Percentiles rank a stretch among this genome's conserved stretches.
phyloP scores from a whole-genome alignment of 2,888 invertebrate genomes.

The Drosophila hamatofila region DNA sequence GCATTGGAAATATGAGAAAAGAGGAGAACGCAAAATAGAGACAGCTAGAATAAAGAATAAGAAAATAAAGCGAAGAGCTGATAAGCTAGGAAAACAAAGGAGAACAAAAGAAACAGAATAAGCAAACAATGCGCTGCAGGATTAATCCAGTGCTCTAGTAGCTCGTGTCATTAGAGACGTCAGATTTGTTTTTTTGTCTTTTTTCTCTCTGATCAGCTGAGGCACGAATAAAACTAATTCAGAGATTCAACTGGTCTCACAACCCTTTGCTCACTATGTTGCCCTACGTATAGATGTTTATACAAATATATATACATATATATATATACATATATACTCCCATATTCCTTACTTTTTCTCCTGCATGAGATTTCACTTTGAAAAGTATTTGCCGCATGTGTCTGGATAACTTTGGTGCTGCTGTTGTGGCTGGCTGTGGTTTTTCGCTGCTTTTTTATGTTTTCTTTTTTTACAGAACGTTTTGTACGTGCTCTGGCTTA shows the following conservation, averaged over 20 bases:
- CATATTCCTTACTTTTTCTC: constrained; percentile 25
- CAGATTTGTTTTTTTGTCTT: neutral
- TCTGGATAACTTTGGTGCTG: constrained; percentile 74
- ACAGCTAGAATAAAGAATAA: neutral
- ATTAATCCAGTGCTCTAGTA: neutral
- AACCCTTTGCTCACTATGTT: constrained; percentile 61
- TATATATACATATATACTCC: neutral
- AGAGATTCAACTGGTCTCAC: constrained; percentile 71
- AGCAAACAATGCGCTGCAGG: neutral
- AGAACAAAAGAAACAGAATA: neutral
- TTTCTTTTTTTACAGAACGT: constrained; percentile 63
- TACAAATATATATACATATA: neutral
- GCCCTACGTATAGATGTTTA: constrained; percentile 2
- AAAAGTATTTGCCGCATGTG: constrained; percentile 81
- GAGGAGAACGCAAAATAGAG: neutral
- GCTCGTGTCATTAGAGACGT: constrained; percentile 36
- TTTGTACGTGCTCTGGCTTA: constrained; percentile 75
- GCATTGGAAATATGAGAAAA: too few relatives aligned
- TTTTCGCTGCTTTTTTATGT: constrained; percentile 39
- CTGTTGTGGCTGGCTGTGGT: constrained; percentile 72
- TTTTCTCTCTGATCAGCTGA: constrained; percentile 61
- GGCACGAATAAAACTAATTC: constrained; percentile 38
- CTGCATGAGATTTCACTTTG: constrained; percentile 78
- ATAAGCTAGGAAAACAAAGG: neutral
- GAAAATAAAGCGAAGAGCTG: neutral